Evolutionary conservation across 2,888 invertebrate genomes (phyloP).

Genomic region (Caenorhabditis sp.): DNA sequence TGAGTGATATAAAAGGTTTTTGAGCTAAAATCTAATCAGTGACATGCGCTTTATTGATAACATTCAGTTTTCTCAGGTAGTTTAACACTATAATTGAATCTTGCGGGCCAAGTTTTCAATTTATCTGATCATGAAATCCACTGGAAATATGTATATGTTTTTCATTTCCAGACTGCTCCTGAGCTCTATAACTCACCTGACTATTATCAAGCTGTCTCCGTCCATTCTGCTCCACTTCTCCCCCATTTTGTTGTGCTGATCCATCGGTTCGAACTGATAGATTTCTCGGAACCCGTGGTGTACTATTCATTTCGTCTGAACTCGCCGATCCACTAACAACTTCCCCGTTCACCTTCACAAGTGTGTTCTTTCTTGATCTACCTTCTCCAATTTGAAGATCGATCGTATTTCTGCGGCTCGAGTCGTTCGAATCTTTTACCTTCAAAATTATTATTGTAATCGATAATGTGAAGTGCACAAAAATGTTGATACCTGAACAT

Average conservation of each 20-base stretch:
- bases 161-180: no score
- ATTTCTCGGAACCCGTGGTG: constrained; percentile 38
- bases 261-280: constrained; percentile 38
- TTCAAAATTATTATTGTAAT: constrained; percentile 8
- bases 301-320: constrained; percentile 41
- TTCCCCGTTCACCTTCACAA: constrained; percentile 56
- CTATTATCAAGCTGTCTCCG: constrained; percentile 27
- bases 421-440: constrained; percentile 46
- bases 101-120: no score
- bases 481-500: constrained; percentile 41
- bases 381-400: constrained; percentile 52
- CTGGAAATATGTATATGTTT: no score
- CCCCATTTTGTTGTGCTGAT: constrained; percentile 8
- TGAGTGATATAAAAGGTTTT: no score
- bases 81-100: no score
- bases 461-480: not conserved
- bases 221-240: constrained; percentile 9
- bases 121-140: no score
- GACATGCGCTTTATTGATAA: no score
- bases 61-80: no score
- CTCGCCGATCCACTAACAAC: constrained; percentile 41
- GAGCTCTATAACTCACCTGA: constrained; percentile 10
- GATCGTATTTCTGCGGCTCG: constrained; percentile 47
- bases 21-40: no score
- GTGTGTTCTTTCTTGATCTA: constrained; percentile 48